Percentiles rank a stretch among this genome's conserved stretches.
These are phyloP conservation scores for Oxytorus armatus DNA, from an alignment of 2,888 invertebrate genomes.

Conservation along the genomic window DNA sequence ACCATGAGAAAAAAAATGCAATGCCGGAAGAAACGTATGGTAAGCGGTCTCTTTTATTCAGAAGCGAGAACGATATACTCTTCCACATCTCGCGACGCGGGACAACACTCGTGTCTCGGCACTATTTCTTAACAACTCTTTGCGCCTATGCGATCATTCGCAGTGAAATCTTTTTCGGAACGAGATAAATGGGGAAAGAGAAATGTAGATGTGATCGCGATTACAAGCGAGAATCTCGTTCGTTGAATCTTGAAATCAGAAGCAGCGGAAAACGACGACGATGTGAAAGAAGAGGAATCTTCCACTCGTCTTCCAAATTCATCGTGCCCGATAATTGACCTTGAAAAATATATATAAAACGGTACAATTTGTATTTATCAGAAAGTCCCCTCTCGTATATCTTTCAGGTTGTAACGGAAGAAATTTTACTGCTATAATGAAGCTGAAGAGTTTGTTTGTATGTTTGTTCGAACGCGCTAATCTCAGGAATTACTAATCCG, in stretches of 20 bases:
- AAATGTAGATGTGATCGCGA: slow-evolving; percentile 6
- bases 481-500: too few relatives aligned
- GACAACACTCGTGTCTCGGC: slow-evolving; percentile 10
- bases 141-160: slow-evolving; percentile 6
- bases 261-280: slow-evolving; percentile 3
- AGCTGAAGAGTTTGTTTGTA: too few relatives aligned
- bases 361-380: slow-evolving; percentile 24
- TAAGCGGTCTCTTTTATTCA: slow-evolving; percentile 28
- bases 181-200: slow-evolving; percentile 2
- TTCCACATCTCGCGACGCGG: background rate
- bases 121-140: slow-evolving; percentile 33
- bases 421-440: background rate
- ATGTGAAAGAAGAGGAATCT: background rate
- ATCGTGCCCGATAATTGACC: slow-evolving; percentile 9
- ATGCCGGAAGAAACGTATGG: slow-evolving; percentile 57
- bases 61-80: slow-evolving; percentile 16
- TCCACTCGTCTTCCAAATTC: background rate
- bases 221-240: background rate
- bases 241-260: slow-evolving; percentile 1
- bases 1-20: slow-evolving; percentile 54
- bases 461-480: too few relatives aligned
- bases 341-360: slow-evolving; percentile 34
- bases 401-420: background rate
- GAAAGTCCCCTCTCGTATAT: slow-evolving; percentile 1
- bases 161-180: slow-evolving; percentile 24